Base-by-base conservation (phyloP, 2,888 invertebrate species). In the Andrena fulva region DNA sequence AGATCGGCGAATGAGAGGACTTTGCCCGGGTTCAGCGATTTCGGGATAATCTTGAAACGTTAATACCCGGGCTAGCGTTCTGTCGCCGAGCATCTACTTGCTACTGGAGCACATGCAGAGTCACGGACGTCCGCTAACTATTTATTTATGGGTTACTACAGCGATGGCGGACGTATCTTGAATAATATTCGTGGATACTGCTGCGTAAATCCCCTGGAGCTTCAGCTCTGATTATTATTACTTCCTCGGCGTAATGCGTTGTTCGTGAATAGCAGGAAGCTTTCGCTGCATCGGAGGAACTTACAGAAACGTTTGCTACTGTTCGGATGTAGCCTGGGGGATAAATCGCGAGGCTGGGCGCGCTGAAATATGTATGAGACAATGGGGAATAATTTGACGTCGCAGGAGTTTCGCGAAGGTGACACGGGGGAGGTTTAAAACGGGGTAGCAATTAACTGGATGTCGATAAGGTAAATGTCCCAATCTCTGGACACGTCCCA, bases 21-120 rank as follows among this genome's bases (percentile, higher is more conserved):
- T 33, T 24, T 16, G 35, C 10, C n/a, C 20, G 69, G 29, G 59
- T 69, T 69, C 42, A 20, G 69, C 69, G 42, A 59, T 69, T 59
- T 35, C 42, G 3, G 29, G 56, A 59, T 59, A 59, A 42, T 29
- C 69, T 59, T 59, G 56, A 24, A 42, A 69, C 56, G 56, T 27
- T 42, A 33, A 59, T 24, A 24, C 4, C 8, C 7, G 24, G 24
- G 6, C 33, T 16, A 33, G 7, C 33, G 12, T 42, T 42, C 59
- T 42, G 59, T 27, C 42, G 5, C 1, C 2, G 56, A 10, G 8
- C 4, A 35, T 33, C 12, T 6, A 50, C 6, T 12, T 52, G 48
- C 50, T 29, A 2, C 4, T 48, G 3, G 7, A 50, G 24, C 12
- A 12, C 1, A 24, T 33, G 31, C 16, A 68, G 3, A 29, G 2